phyloP scores from a whole-genome alignment of 2,113 vertebrate genomes.

The Ranitomeya variabilis region DNA sequence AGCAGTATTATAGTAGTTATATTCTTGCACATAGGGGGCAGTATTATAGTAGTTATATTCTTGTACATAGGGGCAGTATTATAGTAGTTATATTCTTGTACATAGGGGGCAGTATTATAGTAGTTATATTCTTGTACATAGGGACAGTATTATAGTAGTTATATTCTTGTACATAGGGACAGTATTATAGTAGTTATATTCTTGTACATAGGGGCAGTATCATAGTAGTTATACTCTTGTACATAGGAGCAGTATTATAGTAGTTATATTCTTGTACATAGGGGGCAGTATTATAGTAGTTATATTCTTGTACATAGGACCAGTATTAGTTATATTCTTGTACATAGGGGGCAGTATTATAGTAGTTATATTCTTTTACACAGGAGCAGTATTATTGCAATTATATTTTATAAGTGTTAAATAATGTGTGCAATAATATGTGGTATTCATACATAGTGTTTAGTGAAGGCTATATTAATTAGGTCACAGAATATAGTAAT shows the following conservation, averaged over 20 bases:
- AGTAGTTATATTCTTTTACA: neutral
- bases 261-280: too few relatives aligned
- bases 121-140: neutral
- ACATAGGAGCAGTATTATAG: too few relatives aligned
- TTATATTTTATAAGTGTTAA: neutral
- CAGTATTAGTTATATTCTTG: conserved; percentile 19
- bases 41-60: too few relatives aligned
- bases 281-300: conserved; percentile 5
- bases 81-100: too few relatives aligned
- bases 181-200: too few relatives aligned
- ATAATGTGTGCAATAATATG: neutral
- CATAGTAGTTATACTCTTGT: too few relatives aligned
- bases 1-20: too few relatives aligned
- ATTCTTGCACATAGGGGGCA: too few relatives aligned
- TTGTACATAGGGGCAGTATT: too few relatives aligned
- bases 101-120: too few relatives aligned
- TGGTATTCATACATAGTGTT: neutral
- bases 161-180: too few relatives aligned
- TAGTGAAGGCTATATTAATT: neutral
- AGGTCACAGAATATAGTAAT: neutral
- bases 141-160: neutral
- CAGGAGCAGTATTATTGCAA: neutral
- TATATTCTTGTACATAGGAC: neutral
- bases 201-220: too few relatives aligned
- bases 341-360: neutral